phyloP scores from a whole-genome alignment of 2,113 vertebrate genomes.

The Caranx melampygus region DNA sequence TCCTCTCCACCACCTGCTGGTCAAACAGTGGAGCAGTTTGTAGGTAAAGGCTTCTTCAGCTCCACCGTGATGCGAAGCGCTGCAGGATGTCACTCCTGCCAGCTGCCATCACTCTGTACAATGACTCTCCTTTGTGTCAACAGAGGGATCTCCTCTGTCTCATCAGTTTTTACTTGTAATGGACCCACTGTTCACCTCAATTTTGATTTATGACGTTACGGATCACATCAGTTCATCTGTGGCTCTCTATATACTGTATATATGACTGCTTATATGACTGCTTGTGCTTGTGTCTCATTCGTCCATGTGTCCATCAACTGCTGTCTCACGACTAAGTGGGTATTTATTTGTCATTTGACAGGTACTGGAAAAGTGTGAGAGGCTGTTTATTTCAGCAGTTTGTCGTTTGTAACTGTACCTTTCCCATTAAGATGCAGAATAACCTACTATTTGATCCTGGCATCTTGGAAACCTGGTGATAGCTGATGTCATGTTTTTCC shows the following conservation, averaged over 20 bases:
- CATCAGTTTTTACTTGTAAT: not conserved
- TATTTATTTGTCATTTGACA: conserved; percentile 4
- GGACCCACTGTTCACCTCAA: not conserved
- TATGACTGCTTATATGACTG: too few species aligned
- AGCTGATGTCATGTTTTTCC: conserved; percentile 48
- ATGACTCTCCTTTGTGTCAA: not conserved
- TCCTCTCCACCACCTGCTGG: not conserved
- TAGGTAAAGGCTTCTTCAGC: not conserved
- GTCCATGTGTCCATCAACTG: not conserved
- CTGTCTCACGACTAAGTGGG: not conserved
- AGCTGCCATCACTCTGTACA: not conserved
- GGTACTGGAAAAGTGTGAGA: not conserved
- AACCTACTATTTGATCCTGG: conserved; percentile 30
- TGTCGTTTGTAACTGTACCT: not conserved
- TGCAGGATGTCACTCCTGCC: not conserved
- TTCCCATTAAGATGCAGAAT: conserved; percentile 13
- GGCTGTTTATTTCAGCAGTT: conserved; percentile 20
- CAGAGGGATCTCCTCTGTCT: not conserved
- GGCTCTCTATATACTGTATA: too few species aligned
- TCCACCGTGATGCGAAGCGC: not conserved
- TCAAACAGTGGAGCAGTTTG: not conserved
- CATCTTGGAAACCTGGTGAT: conserved; percentile 4
- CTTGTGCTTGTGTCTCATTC: too few species aligned
- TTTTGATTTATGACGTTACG: not conserved
- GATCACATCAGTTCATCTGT: too few species aligned